Evolutionary conservation across 2,797 vertebrate species (phyloP).

Genomic region (Petrocephalus sullivani): DNA sequence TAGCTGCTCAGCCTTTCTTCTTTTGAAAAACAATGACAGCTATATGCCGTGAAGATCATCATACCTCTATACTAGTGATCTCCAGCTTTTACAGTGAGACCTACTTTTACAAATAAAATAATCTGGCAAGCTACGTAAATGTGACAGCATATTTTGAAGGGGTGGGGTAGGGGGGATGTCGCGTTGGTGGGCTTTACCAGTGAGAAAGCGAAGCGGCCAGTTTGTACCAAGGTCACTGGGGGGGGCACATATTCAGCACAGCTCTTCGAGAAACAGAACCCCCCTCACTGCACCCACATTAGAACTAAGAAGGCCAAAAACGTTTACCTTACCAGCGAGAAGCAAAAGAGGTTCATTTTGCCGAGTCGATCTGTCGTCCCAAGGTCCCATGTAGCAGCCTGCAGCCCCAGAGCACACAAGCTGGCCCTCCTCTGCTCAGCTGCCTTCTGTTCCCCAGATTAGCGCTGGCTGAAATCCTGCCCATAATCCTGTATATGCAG

Average conservation of each 20-base stretch:
- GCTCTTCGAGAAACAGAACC: not conserved
- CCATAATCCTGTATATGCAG: slow-evolving; percentile 87
- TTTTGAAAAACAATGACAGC: not conserved
- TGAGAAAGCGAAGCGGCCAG: not conserved
- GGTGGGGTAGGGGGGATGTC: not conserved
- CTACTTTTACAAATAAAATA: not conserved
- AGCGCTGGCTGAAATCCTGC: slow-evolving; percentile 83
- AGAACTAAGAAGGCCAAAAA: slow-evolving; percentile 7
- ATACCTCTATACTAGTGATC: not conserved
- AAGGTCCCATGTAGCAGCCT: slow-evolving; percentile 3
- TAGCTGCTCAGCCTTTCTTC: not conserved
- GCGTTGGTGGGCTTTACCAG: not conserved
- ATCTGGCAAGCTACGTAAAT: not conserved
- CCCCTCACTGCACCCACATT: not conserved
- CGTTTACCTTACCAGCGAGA: slow-evolving; percentile 81
- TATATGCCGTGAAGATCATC: not conserved
- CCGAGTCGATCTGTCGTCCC: slow-evolving; percentile 17
- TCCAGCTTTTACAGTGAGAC: not conserved
- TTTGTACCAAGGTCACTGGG: not conserved
- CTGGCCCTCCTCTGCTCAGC: slow-evolving; percentile 54
- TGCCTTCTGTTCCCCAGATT: slow-evolving; percentile 81
- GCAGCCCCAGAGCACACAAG: slow-evolving; percentile 28
- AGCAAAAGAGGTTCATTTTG: slow-evolving; percentile 93
- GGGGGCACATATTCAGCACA: not conserved
- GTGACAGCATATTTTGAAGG: not conserved